A percentile compares a stretch with the other conserved stretches of the same genome.
These are phyloP conservation scores for Liodrosophila aerea DNA, from an alignment of 2,888 invertebrate species.

Conservation along the genomic window DNA sequence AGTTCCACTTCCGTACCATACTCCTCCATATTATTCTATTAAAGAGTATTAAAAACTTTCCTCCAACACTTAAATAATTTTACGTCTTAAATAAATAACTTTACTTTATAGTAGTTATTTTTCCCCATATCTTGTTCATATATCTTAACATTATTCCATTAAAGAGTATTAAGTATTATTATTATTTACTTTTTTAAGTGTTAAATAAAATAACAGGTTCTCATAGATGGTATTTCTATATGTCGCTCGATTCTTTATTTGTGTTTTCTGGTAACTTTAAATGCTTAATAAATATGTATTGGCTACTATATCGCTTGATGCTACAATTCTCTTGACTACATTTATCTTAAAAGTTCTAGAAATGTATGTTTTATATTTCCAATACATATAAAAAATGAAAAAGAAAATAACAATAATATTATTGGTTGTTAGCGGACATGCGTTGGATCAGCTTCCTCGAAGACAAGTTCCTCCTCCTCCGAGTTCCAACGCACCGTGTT, in stretches of 20 bases:
- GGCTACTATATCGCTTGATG: slow-evolving; percentile 22
- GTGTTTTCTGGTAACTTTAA: slow-evolving; percentile 53
- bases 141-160: no score
- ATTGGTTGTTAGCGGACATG: not conserved
- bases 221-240: slow-evolving; percentile 9
- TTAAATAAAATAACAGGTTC: no score
- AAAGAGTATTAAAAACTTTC: no score
- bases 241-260: slow-evolving; percentile 50
- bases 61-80: no score
- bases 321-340: slow-evolving; percentile 33
- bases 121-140: no score
- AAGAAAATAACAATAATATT: slow-evolving; percentile 47
- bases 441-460: slow-evolving; percentile 80
- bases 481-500: slow-evolving; percentile 80
- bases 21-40: no score
- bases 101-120: no score
- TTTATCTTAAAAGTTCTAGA: slow-evolving; percentile 30
- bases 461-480: slow-evolving; percentile 76
- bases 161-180: no score
- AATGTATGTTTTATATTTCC: slow-evolving; percentile 1
- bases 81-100: no score
- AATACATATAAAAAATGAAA: slow-evolving; percentile 6
- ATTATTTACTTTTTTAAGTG: no score
- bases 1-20: no score
- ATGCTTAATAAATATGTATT: slow-evolving; percentile 58